Conservation (phyloP, 2,888 invertebrate species). For the Zhuqinia jingwanae region DNA sequence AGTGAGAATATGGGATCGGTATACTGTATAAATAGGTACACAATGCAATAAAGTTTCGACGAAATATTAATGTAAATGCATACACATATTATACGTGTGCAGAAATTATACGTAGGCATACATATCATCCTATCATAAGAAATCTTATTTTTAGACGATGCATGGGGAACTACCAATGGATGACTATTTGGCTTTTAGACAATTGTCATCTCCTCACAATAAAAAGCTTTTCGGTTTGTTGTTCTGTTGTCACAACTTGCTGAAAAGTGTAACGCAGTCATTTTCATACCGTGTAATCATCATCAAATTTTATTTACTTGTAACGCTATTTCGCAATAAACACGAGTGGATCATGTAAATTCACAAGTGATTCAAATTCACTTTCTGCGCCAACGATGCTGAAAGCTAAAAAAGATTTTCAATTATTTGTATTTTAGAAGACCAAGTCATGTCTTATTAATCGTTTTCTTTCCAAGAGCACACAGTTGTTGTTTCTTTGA, state of each 20-base stretch:
- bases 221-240: constrained; percentile 16
- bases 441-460: not conserved
- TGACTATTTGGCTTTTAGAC: constrained; percentile 67
- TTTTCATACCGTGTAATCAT: constrained; percentile 70
- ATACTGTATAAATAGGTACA: no score
- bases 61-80: not conserved
- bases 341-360: constrained; percentile 50
- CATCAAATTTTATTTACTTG: constrained; percentile 64
- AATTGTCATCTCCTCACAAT: constrained; percentile 62
- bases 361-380: constrained; percentile 20
- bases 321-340: constrained; percentile 20
- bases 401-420: not conserved
- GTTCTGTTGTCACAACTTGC: constrained; percentile 57
- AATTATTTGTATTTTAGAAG: constrained; percentile 19
- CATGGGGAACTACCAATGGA: constrained; percentile 53
- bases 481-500: no score
- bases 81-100: not conserved
- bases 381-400: constrained; percentile 63
- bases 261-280: constrained; percentile 63
- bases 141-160: constrained; percentile 71
- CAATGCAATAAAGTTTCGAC: not conserved
- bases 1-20: no score
- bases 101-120: no score
- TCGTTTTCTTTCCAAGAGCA: not conserved
- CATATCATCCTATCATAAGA: not conserved